Base-by-base conservation (phyloP, 1,140 invertebrate species). In the Bombus impatiens region DNA sequence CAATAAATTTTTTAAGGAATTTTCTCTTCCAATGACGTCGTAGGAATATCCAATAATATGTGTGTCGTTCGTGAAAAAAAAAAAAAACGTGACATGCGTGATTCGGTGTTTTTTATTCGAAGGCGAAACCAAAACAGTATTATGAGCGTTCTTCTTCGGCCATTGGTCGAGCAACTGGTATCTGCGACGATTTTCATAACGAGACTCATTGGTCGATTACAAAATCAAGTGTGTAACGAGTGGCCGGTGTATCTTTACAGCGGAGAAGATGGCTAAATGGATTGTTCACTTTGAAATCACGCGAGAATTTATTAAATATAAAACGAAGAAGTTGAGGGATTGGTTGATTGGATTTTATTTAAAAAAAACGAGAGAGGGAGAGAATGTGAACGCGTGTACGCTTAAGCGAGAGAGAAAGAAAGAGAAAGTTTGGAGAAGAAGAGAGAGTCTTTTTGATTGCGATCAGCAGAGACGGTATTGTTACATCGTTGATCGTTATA, bases 401-500 rank as follows among this genome's bases (percentile, higher is more conserved):
- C 47, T 25, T 53, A 25, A 40, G 8, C 70, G 40, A 44, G 13
- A 67, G 70, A 72, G 53, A 78, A 32, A 72, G 53, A 78, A 32
- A 82, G 35, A 40, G 42, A 67, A 35, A 42, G 22, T 40, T 67
- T 25, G 72, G 9, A 18, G 22, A 28, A 35, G 57, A 28, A 57
- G 22, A 59, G 65, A 70, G 62, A 67, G 32, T 67, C 37, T 37
- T 40, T 82, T 37, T 10, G 62, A 78, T 86, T 84, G 59, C 68
- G 81, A 84, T 81, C 85, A 81, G 53, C 74, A 81, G 47, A 65
- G 80, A 87, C 78, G 85, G 78, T 76, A 89, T 89, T 89, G 89
- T 89, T 89, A 90, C 85, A 81, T 74, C 79, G 88, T 89, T 87
- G 86, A 87, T 90, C 81, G 89, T 90, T 87, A 87, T 84, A 84